A percentile compares a stretch with the other conserved stretches of the same genome.
These are phyloP conservation scores for Megalurothrips usitatus DNA, from an alignment of 2,888 invertebrate genomes.

Conservation along the genomic window DNA sequence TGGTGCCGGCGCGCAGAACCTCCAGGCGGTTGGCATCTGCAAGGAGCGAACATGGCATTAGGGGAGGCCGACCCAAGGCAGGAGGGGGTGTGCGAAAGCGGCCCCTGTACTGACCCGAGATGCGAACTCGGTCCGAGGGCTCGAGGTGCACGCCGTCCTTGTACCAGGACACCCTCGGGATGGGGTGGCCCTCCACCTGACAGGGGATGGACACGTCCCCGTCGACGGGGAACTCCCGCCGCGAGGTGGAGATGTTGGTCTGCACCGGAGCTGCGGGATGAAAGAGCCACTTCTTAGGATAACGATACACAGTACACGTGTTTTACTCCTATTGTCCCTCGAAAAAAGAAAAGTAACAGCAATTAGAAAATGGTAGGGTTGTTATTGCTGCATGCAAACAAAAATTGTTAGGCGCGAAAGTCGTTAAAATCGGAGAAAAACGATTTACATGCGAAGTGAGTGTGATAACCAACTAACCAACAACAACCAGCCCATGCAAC, in stretches of 20 bases:
- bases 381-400: no score
- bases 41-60: conserved; percentile 35
- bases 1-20: conserved; percentile 57
- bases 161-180: conserved; percentile 73
- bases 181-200: conserved; percentile 71
- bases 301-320: no score
- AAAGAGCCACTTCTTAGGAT: conserved; percentile 35
- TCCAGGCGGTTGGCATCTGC: conserved; percentile 65
- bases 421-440: no score
- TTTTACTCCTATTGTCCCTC: no score
- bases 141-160: conserved; percentile 63
- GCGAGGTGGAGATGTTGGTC: conserved; percentile 57
- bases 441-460: no score
- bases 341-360: no score
- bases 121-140: conserved; percentile 55
- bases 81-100: background rate
- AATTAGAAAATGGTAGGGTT: no score
- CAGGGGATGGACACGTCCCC: conserved; percentile 67
- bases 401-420: no score
- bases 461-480: no score
- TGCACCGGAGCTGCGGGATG: conserved; percentile 57
- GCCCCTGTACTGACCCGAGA: conserved; percentile 55
- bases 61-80: background rate
- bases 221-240: conserved; percentile 59
- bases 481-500: no score